Base-by-base conservation (phyloP, 53 echinoderm and acorn worm species). In the Temnopleurus reevesii region DNA sequence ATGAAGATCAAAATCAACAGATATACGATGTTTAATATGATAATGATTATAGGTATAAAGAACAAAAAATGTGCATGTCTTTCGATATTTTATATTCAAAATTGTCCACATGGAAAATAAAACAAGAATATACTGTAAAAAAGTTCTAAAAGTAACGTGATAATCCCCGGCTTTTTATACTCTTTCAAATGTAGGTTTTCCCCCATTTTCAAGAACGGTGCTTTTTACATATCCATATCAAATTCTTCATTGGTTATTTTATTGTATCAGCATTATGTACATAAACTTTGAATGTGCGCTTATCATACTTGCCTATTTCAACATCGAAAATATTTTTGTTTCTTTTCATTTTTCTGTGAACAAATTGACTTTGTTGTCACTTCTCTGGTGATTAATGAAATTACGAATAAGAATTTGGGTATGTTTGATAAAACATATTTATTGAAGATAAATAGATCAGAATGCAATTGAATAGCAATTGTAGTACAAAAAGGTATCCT, bases 131-230 rank as follows among this genome's bases (percentile, higher is more conserved):
- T 71, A 71, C 19, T 23, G 38, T 41, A 0, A 41, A 41, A 24
- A 56, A n/a, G 2, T 21, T 31, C 21, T 21, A 38, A 71, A 71
- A 7, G 33, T 71, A 71, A 38, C 38, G 8, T 71, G 41, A 41
- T 71, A 71, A 71, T 8, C n/a, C 21, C 8, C 21, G 19, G 38
- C 38, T 41, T 71, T 55, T 71, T 71, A 19, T 71, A 71, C 71
- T 71, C 71, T 71, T 66, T 71, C 38, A 71, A 71, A 71, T 71
- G 71, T n/a, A n/a, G n/a, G 41, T 41, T 71, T 71, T 41, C 1
- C 63, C 71, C 71, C 21, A n/a, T 71, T 71, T 71, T 41, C 38
- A 71, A 21, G 36, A 36, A 71, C 36, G 71, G 71, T 71, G 71
- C 71, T 71, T 71, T 71, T 71, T 71, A 71, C 71, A 41, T n/a